Evolutionary conservation across 2,113 vertebrate genomes (phyloP), one percentile per base, ranked within the genome.

Genomic region (Fulica atra): DNA sequence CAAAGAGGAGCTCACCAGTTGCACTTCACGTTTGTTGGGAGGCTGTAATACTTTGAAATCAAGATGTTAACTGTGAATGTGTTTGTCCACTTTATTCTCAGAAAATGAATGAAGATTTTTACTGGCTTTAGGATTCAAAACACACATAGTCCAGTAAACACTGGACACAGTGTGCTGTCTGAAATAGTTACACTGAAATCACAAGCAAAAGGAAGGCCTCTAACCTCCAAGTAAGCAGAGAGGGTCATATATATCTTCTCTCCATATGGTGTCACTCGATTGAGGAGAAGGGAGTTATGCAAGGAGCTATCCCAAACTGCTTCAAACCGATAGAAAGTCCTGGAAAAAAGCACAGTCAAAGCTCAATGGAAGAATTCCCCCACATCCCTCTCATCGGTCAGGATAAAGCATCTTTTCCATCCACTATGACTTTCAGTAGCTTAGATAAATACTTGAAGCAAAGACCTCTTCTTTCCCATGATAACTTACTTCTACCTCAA

Each of bases 161-260:
- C 60, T 84, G 46, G 18, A 24, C n/a, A 38, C 16, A 11, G 40
- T 25, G 48, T 90, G 46, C n/a, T 78, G 53, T 66, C 57, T 66
- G 53, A 7, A 18, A 10, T 0, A 66, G 16, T 36, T 84, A 24
- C 11, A 24, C 11, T 9, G 13, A 18, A 56, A 66, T 8, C 54
- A 70, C 46, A 59, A 29, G 24, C 3, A 77, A 82, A 60, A 44
- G 33, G 8, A 69, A n/a, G 10, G 51, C 25, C 3, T 85, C 98
- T 98, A 80, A 99, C 99, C 99, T 99, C 99, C 80, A 99, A 97
- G 97, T 99, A 99, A 20, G 99, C 99, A 29, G 99, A 99, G 89
- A 99, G 96, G 35, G 99, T 99, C 99, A 99, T 99, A 91, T 98
- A 99, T 95, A 99, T 99, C 98, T 99, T 99, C 97, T 99, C 99